These are phyloP conservation scores for Chaetops frenatus DNA, from an alignment of 2,113 vertebrate genomes.

Conservation along the genomic window DNA sequence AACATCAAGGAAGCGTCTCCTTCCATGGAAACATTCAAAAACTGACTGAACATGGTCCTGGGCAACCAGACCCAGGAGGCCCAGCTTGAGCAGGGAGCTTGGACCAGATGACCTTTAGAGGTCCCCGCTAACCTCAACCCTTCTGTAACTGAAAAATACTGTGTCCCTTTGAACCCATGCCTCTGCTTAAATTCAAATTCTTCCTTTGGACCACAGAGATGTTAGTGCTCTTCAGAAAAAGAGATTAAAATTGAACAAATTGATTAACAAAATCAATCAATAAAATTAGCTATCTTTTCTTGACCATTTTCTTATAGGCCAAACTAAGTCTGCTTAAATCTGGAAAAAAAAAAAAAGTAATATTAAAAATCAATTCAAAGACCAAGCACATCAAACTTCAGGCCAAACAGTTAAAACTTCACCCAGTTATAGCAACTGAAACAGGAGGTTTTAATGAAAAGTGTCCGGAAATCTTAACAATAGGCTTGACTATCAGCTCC, in stretches of 20 bases:
- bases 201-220: neutral
- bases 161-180: neutral
- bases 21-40: neutral
- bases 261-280: neutral
- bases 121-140: neutral
- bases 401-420: conserved; percentile 26
- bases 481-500: conserved; percentile 41
- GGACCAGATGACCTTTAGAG: neutral
- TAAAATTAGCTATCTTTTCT: neutral
- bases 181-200: neutral
- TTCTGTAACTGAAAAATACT: neutral
- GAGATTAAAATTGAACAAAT: neutral
- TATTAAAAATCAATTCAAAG: neutral
- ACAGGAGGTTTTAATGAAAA: conserved; percentile 36
- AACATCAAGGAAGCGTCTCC: neutral
- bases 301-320: neutral
- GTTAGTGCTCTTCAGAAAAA: neutral
- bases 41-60: neutral
- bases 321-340: neutral
- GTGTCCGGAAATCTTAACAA: conserved; percentile 51
- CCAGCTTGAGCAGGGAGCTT: neutral
- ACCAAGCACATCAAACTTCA: neutral
- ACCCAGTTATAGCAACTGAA: neutral
- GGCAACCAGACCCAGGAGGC: neutral
- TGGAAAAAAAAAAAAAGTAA: neutral